Percentiles rank a stretch among this genome's conserved stretches.
Conservation (phyloP, 1,140 invertebrate species). For the Drosophila nigrodunni region DNA sequence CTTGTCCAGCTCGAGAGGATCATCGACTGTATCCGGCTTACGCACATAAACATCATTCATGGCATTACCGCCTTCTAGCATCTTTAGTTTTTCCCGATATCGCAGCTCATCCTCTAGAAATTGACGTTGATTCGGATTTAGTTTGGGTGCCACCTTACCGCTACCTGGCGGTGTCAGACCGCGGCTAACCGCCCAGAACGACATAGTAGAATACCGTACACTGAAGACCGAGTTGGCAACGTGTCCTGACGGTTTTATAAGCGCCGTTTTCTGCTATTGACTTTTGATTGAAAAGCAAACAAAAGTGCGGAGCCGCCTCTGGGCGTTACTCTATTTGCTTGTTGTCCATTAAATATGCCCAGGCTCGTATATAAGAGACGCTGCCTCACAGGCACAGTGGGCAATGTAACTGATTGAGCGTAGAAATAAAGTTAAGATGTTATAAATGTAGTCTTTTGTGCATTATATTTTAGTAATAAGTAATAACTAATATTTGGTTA, state of each 20-base stretch:
- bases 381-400: background rate
- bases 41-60: slow-evolving; percentile 73
- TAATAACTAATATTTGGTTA: too few relatives aligned
- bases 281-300: slow-evolving; percentile 81
- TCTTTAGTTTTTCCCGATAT: slow-evolving; percentile 76
- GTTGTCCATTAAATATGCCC: slow-evolving; percentile 69
- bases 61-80: slow-evolving; percentile 60
- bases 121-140: slow-evolving; percentile 83
- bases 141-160: slow-evolving; percentile 69
- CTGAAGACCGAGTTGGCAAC: background rate
- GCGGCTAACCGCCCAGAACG: slow-evolving; percentile 78
- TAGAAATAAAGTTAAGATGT: background rate
- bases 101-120: slow-evolving; percentile 81
- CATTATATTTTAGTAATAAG: too few relatives aligned
- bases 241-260: slow-evolving; percentile 40
- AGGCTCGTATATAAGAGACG: slow-evolving; percentile 6
- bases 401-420: too few relatives aligned
- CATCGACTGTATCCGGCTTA: slow-evolving; percentile 72
- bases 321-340: slow-evolving; percentile 59
- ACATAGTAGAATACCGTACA: slow-evolving; percentile 52
- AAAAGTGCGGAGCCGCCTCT: slow-evolving; percentile 62
- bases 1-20: slow-evolving; percentile 85
- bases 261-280: slow-evolving; percentile 66
- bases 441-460: too few relatives aligned
- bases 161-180: slow-evolving; percentile 62